Conservation (phyloP, 2,888 invertebrate species). For the Andrena hattorfiana region DNA sequence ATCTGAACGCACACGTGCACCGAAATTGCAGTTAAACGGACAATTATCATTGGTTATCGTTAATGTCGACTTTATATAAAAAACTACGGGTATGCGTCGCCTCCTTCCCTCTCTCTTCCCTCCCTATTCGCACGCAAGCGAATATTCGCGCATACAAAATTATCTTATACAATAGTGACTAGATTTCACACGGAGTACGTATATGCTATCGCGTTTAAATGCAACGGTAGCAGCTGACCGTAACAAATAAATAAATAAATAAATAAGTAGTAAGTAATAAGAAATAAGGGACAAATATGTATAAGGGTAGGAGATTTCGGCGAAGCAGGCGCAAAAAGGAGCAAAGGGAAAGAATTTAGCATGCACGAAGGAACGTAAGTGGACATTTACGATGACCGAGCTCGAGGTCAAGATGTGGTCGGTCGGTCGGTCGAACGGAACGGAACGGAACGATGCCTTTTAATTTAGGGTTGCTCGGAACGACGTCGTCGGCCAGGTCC, state of each 20-base stretch:
- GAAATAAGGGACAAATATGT: not conserved
- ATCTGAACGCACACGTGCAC: not conserved
- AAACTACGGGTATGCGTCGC: not conserved
- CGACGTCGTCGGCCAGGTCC: constrained; percentile 96
- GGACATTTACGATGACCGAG: constrained; percentile 6
- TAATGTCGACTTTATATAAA: not conserved
- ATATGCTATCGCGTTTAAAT: not conserved
- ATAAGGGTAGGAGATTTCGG: not conserved
- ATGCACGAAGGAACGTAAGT: not conserved
- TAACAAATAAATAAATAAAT: no score
- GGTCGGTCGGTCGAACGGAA: not conserved
- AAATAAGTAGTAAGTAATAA: not conserved
- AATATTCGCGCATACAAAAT: no score
- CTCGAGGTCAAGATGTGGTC: not conserved
- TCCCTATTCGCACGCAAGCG: not conserved
- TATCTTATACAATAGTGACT: no score
- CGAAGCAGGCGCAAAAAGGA: not conserved
- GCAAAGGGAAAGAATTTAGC: not conserved
- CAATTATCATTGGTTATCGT: not conserved
- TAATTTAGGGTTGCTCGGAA: constrained; percentile 79
- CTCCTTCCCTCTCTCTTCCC: not conserved
- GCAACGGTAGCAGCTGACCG: no score
- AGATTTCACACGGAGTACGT: not conserved
- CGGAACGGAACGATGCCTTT: constrained; percentile 4
- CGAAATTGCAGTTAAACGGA: constrained; percentile 7